Conservation (phyloP, 2,888 invertebrate genomes). For the Brenthis hecate region DNA sequence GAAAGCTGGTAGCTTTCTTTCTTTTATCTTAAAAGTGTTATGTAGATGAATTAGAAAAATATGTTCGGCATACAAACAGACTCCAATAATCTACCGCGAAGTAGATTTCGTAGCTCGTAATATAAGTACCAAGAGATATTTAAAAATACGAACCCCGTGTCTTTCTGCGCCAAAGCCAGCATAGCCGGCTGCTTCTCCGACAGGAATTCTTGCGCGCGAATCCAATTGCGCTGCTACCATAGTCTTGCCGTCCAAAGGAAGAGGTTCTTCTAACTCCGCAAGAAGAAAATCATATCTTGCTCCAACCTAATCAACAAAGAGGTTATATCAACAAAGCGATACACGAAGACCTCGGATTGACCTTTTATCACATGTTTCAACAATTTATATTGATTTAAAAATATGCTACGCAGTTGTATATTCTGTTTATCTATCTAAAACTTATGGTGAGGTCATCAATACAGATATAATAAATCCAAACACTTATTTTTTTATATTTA, state of each 20-base stretch:
- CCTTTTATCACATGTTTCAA: conserved; percentile 24
- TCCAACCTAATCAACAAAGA: conserved; percentile 55
- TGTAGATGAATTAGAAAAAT: too few relatives aligned
- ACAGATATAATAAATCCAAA: too few relatives aligned
- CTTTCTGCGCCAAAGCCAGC: conserved; percentile 70
- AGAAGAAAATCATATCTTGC: conserved; percentile 72
- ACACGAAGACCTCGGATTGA: conserved; percentile 10
- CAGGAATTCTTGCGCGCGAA: conserved; percentile 45
- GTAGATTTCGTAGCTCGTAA: too few relatives aligned
- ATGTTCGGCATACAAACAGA: too few relatives aligned
- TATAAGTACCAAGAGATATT: not conserved
- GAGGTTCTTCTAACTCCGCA: conserved; percentile 63
- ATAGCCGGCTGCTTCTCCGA: conserved; percentile 57
- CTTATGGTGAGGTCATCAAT: too few relatives aligned
- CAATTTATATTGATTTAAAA: conserved; percentile 12
- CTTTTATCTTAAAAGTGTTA: too few relatives aligned
- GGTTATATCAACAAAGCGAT: conserved; percentile 8
- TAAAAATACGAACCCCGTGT: conserved; percentile 60
- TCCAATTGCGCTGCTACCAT: conserved; percentile 61
- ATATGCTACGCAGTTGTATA: conserved; percentile 17
- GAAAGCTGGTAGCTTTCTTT: too few relatives aligned
- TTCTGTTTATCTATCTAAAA: not conserved
- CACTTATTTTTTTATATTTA: too few relatives aligned
- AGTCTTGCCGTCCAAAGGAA: conserved; percentile 59
- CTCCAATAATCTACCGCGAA: too few relatives aligned